A percentile compares a stretch with the other conserved stretches of the same genome.
phyloP scores from a whole-genome alignment of 2,888 invertebrate species.

The Protonemura montana region DNA sequence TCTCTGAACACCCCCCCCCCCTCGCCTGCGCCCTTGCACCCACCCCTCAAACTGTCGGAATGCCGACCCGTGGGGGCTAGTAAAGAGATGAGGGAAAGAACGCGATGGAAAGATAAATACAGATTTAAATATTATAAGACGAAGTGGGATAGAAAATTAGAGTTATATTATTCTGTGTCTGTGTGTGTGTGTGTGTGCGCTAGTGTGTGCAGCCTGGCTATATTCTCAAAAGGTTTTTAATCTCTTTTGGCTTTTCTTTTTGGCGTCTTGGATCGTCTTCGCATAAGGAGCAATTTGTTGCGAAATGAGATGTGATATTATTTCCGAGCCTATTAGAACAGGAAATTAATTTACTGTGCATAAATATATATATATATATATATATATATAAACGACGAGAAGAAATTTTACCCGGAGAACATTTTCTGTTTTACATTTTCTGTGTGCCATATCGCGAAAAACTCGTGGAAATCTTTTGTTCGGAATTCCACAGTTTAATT shows the following conservation, averaged over 20 bases:
- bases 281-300: not conserved
- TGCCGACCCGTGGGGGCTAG: constrained; percentile 43
- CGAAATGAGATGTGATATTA: constrained; percentile 2
- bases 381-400: not conserved
- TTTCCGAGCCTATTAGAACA: not conserved
- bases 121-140: constrained; percentile 40
- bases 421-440: too few species aligned
- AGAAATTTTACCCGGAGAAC: too few species aligned
- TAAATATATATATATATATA: too few species aligned
- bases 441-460: not conserved
- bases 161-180: not conserved
- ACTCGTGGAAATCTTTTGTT: not conserved
- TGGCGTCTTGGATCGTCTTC: not conserved
- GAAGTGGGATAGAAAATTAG: constrained; percentile 37
- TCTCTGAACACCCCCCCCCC: constrained; percentile 20
- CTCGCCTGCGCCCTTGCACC: constrained; percentile 37
- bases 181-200: not conserved
- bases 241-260: constrained; percentile 27
- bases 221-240: constrained; percentile 30
- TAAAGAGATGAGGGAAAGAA: constrained; percentile 43
- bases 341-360: not conserved
- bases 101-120: constrained; percentile 40
- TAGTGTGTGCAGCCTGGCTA: too few species aligned
- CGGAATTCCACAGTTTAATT: not conserved
- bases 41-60: constrained; percentile 43